Conservation (phyloP, 2,797 vertebrate species). For the Coendou prehensilis region DNA sequence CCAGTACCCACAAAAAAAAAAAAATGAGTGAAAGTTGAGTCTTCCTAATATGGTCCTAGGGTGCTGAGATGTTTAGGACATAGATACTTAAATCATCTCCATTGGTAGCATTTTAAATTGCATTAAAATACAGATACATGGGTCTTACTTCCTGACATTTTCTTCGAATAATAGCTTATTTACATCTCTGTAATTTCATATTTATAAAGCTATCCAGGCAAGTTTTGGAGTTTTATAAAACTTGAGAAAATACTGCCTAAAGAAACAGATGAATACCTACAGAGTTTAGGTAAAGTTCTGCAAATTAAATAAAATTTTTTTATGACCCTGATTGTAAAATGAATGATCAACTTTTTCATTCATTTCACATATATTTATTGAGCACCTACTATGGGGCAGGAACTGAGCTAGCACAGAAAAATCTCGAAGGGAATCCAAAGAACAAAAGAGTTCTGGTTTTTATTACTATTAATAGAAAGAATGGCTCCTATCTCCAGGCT, state of each 20-base stretch:
- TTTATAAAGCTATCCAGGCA: background rate
- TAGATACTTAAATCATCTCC: background rate
- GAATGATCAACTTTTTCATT: background rate
- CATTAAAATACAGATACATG: slow-evolving; percentile 38
- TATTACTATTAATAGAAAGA: background rate
- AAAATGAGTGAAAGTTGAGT: background rate
- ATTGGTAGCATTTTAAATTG: slow-evolving; percentile 21
- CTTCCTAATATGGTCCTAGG: slow-evolving; percentile 13
- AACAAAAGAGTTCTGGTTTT: background rate
- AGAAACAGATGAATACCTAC: background rate
- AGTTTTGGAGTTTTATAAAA: slow-evolving; percentile 14
- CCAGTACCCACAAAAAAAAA: no score
- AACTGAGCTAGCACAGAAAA: background rate
- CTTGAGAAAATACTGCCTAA: background rate
- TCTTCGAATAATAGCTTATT: background rate
- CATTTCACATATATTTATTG: background rate
- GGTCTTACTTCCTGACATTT: background rate
- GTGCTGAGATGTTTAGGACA: slow-evolving; percentile 58
- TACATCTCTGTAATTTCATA: background rate
- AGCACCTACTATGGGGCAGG: background rate
- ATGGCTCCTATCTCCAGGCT: background rate
- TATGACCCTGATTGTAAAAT: background rate
- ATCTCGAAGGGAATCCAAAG: background rate
- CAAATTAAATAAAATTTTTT: slow-evolving; percentile 16
- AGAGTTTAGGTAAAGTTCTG: background rate